These are phyloP conservation scores for Crotalus adamanteus DNA, from an alignment of 2,797 vertebrate species.

Conservation along the genomic window DNA sequence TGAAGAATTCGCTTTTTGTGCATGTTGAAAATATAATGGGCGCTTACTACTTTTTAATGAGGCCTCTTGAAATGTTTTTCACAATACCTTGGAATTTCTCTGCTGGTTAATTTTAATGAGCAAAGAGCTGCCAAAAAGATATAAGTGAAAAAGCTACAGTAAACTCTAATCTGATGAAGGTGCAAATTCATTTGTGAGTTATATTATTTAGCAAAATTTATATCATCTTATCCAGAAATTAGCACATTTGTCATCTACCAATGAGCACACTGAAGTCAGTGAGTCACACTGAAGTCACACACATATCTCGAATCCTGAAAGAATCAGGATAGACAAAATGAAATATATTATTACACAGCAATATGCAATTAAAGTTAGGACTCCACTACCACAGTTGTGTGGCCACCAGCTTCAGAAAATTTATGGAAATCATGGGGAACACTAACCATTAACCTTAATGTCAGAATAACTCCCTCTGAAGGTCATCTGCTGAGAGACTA, in stretches of 20 bases:
- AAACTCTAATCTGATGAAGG: not conserved
- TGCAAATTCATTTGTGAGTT: not conserved
- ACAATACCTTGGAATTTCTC: not conserved
- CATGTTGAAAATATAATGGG: not conserved
- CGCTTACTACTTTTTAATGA: not conserved
- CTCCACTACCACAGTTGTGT: not conserved
- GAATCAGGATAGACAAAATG: not conserved
- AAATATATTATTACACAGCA: not conserved
- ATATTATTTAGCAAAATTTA: not conserved
- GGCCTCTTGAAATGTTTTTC: not conserved
- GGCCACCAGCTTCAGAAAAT: not conserved
- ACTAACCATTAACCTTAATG: not conserved
- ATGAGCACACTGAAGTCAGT: not conserved
- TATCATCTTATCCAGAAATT: not conserved
- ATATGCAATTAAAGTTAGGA: not conserved
- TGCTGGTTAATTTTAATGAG: slow-evolving; percentile 10
- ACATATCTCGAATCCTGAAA: not conserved
- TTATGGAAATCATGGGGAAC: not conserved
- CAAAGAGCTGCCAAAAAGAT: not conserved
- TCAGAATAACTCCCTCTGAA: not conserved
- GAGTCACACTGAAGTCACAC: not conserved
- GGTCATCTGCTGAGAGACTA: not conserved
- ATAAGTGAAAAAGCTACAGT: not conserved
- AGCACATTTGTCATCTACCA: not conserved
- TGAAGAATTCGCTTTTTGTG: not conserved